phyloP scores from a whole-genome alignment of 2,797 vertebrate genomes.

The Halcyon badia region DNA sequence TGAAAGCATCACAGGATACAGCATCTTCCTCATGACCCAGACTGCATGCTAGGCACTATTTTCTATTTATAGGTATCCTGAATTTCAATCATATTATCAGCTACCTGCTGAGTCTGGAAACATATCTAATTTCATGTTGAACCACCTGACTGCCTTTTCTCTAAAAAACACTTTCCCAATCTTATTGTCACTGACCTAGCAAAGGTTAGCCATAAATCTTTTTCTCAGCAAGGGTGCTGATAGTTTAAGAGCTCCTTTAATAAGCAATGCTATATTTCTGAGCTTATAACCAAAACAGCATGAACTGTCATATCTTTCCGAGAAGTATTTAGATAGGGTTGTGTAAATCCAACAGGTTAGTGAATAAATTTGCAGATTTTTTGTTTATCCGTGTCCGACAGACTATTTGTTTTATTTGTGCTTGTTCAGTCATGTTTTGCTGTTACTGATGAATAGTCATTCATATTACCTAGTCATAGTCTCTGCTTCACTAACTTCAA shows the following conservation, averaged over 20 bases:
- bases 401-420: not conserved
- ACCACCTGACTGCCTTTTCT: slow-evolving; percentile 59
- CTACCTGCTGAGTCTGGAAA: slow-evolving; percentile 55
- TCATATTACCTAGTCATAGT: not conserved
- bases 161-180: slow-evolving; percentile 34
- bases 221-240: slow-evolving; percentile 61
- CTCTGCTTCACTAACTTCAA: not conserved
- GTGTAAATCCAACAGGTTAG: not conserved
- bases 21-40: not conserved
- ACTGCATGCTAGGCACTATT: not conserved
- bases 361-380: not conserved
- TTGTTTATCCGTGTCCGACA: not conserved
- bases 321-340: slow-evolving; percentile 14
- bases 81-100: slow-evolving; percentile 62
- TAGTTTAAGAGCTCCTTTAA: slow-evolving; percentile 53
- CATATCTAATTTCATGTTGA: slow-evolving; percentile 65
- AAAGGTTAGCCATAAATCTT: slow-evolving; percentile 74
- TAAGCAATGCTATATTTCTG: slow-evolving; percentile 31
- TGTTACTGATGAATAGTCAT: not conserved
- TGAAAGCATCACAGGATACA: slow-evolving; percentile 1
- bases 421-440: not conserved
- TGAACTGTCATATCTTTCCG: slow-evolving; percentile 13
- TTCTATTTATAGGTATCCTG: slow-evolving; percentile 43
- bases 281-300: slow-evolving; percentile 9
- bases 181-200: slow-evolving; percentile 58